Evolutionary conservation across 2,113 vertebrate genomes (phyloP).

Genomic region (Mastomys coucha): DNA sequence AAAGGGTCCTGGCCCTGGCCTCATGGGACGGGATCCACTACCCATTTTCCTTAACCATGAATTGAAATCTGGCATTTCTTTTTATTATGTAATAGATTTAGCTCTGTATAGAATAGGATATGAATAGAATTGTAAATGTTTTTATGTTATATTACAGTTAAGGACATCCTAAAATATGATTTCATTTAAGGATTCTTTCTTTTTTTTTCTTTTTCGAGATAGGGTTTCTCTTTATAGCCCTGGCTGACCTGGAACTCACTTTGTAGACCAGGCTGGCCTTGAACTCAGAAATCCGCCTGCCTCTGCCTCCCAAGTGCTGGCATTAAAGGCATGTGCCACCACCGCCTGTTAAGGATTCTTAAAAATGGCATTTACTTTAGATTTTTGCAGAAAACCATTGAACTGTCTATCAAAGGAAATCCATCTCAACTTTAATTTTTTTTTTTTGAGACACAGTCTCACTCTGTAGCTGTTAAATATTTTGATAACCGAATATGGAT

Average conservation of each 20-base stretch:
- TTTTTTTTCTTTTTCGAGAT: no score
- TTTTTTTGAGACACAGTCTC: background rate
- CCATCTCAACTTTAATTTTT: background rate
- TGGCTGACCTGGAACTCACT: no score
- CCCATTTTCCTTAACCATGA: background rate
- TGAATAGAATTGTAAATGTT: background rate
- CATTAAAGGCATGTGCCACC: no score
- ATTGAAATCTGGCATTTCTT: constrained; percentile 27
- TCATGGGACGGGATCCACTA: background rate
- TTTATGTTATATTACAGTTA: background rate
- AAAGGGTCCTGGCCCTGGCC: background rate
- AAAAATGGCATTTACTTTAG: constrained; percentile 27
- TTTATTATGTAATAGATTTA: background rate
- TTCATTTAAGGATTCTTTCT: background rate
- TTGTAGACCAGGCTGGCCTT: no score
- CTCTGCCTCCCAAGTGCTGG: no score
- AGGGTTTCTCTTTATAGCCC: no score
- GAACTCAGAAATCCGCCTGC: no score
- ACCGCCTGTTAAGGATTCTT: background rate
- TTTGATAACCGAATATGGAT: background rate
- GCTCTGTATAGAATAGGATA: background rate
- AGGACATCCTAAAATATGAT: background rate
- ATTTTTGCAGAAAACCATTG: background rate
- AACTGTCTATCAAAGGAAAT: background rate
- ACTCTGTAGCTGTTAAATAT: background rate